Evolutionary conservation across 2,888 invertebrate genomes (phyloP).

Genomic region (Mesodorylaimus sp.): DNA sequence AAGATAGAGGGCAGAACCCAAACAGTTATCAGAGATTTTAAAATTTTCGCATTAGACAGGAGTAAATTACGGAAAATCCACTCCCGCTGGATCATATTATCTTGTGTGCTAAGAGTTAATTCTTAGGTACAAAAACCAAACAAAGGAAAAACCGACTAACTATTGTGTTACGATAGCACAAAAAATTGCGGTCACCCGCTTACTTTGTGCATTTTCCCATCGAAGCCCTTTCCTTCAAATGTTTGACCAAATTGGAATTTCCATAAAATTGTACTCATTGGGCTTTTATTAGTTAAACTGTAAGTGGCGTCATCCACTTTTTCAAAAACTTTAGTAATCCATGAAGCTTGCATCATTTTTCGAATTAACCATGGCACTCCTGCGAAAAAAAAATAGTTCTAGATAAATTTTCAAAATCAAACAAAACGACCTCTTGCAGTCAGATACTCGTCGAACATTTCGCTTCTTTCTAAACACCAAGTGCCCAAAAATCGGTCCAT

Average conservation of each 20-base stretch:
- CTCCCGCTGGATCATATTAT: too few relatives aligned
- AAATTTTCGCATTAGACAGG: too few relatives aligned
- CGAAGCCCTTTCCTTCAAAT: not conserved
- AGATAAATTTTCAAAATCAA: not conserved
- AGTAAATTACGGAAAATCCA: too few relatives aligned
- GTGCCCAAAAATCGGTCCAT: not conserved
- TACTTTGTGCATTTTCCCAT: not conserved
- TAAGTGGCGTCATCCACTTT: not conserved
- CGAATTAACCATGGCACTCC: slow-evolving; percentile 3
- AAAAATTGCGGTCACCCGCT: too few relatives aligned
- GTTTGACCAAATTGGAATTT: not conserved
- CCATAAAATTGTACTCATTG: not conserved
- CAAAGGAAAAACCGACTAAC: too few relatives aligned
- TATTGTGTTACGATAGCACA: too few relatives aligned
- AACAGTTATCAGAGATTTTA: too few relatives aligned
- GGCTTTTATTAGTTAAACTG: not conserved
- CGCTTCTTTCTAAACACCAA: not conserved
- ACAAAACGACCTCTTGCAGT: not conserved
- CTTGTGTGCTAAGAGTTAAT: too few relatives aligned
- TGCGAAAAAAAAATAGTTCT: too few relatives aligned
- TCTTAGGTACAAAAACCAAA: too few relatives aligned
- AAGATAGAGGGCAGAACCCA: too few relatives aligned
- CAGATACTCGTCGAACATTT: not conserved
- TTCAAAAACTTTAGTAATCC: not conserved
- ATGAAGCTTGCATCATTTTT: not conserved